Evolutionary conservation across 2,113 vertebrate species (phyloP).

Genomic region (Crotalus helleri): DNA sequence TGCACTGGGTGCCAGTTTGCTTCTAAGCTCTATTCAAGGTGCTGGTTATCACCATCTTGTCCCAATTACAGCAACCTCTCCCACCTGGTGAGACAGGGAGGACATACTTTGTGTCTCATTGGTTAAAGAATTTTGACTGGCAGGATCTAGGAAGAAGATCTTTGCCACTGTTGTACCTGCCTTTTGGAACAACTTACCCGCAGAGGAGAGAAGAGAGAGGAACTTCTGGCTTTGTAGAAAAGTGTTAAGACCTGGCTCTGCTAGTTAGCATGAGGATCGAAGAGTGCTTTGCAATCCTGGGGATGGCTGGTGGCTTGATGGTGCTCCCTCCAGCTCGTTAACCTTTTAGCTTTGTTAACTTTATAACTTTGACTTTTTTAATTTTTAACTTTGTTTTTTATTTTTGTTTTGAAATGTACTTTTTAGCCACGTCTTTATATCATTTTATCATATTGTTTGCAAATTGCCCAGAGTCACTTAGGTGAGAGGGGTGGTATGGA

Average conservation of each 20-base stretch:
- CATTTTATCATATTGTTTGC: not conserved
- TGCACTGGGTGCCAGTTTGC: not conserved
- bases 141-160: not conserved
- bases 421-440: too few relatives aligned
- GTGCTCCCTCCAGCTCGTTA: not conserved
- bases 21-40: not conserved
- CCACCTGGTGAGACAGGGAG: not conserved
- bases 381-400: too few relatives aligned
- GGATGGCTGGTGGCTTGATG: not conserved
- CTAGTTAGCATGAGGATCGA: not conserved
- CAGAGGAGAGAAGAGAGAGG: too few relatives aligned
- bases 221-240: not conserved
- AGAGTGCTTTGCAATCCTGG: not conserved
- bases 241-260: not conserved
- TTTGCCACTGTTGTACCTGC: too few relatives aligned
- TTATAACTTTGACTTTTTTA: not conserved
- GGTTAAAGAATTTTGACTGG: not conserved
- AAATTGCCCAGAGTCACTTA: not conserved
- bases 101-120: not conserved
- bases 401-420: too few relatives aligned
- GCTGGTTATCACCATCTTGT: not conserved
- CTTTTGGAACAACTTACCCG: too few relatives aligned
- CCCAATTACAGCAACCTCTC: not conserved
- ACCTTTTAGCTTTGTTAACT: not conserved
- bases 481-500: too few relatives aligned